Conservation (phyloP, 2,113 vertebrate species). For the Megatriorchis doriae region DNA sequence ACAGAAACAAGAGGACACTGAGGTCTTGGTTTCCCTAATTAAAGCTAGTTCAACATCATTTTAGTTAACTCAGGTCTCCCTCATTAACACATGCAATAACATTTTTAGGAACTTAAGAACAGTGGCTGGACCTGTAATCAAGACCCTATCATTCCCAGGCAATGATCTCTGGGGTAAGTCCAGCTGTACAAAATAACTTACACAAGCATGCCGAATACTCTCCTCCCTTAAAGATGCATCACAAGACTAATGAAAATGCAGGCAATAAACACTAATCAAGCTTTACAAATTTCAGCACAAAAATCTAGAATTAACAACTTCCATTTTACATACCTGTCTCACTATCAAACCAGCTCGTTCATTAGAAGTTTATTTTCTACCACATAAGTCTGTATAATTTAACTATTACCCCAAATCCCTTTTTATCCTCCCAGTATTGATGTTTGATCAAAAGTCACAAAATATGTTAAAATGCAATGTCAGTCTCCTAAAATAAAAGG, state of each 20-base stretch:
- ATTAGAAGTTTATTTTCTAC: not conserved
- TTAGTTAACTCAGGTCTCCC: not conserved
- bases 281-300: not conserved
- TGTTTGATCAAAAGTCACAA: not conserved
- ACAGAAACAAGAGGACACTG: not conserved
- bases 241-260: not conserved
- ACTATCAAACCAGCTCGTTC: not conserved
- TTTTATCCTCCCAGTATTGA: not conserved
- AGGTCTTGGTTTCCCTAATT: conserved; percentile 3
- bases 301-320: not conserved
- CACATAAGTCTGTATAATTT: not conserved
- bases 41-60: not conserved
- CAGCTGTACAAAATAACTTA: not conserved
- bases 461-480: not conserved
- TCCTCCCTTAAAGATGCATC: not conserved
- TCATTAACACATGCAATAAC: not conserved
- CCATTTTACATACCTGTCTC: not conserved
- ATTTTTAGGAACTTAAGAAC: not conserved
- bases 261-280: not conserved
- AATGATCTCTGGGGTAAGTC: not conserved
- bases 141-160: not conserved
- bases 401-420: not conserved
- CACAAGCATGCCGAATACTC: not conserved
- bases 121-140: not conserved
- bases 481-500: not conserved